Evolutionary conservation across 2,797 vertebrate species (phyloP).

Genomic region (Onychomys torridus): DNA sequence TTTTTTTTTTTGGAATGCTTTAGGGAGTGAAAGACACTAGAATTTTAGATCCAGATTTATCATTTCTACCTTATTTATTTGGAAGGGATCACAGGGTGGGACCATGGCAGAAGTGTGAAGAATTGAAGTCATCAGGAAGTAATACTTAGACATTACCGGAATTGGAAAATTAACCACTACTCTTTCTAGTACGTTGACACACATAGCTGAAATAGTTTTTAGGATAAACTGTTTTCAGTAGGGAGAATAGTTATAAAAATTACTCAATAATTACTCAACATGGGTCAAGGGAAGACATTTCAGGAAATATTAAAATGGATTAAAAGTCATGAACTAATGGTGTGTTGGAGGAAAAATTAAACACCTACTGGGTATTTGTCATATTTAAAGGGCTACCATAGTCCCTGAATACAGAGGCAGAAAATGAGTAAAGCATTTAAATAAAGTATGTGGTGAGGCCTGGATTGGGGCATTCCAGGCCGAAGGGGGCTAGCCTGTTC

Average conservation of each 20-base stretch:
- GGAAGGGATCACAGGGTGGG: neutral
- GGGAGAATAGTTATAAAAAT: neutral
- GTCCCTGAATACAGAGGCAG: neutral
- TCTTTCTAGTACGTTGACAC: constrained; percentile 6
- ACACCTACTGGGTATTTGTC: neutral
- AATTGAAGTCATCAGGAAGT: neutral
- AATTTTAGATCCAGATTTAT: neutral
- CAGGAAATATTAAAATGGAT: neutral
- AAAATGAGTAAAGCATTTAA: neutral
- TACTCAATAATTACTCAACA: neutral
- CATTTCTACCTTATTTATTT: neutral
- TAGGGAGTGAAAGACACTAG: neutral
- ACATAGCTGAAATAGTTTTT: constrained; percentile 35
- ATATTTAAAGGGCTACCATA: neutral
- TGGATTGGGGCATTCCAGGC: neutral
- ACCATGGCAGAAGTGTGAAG: neutral
- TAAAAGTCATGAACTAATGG: neutral
- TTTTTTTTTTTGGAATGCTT: constrained; percentile 5
- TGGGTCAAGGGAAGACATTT: neutral
- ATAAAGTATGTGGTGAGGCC: neutral
- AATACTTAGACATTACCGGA: neutral
- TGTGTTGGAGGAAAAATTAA: constrained; percentile 23
- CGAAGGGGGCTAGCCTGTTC: neutral
- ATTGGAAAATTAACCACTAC: neutral
- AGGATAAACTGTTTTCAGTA: neutral